Evolutionary conservation across 2,797 vertebrate species (phyloP).

Genomic region (Anguilla marmorata): DNA sequence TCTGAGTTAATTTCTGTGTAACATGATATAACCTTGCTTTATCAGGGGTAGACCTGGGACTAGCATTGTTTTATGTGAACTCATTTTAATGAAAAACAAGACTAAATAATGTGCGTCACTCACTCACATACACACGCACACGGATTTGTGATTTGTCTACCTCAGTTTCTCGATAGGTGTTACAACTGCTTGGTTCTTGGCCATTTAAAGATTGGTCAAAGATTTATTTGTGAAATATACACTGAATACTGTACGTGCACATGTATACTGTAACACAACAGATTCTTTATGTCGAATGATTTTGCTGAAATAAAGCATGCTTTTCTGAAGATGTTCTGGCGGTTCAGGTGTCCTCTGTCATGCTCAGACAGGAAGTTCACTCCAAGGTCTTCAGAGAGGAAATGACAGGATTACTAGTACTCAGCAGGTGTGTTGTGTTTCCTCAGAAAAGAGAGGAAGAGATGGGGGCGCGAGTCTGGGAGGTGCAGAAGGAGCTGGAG

Average conservation of each 20-base stretch:
- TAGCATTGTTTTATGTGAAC: no score
- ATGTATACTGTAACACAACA: not conserved
- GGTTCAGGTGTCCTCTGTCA: not conserved
- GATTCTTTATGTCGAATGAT: not conserved
- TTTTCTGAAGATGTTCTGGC: not conserved
- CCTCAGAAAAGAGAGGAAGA: slow-evolving; percentile 90
- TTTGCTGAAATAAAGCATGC: not conserved
- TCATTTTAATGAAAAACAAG: no score
- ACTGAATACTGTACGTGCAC: not conserved
- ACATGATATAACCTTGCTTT: no score
- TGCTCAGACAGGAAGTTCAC: not conserved
- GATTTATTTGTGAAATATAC: not conserved
- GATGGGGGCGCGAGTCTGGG: slow-evolving; percentile 88
- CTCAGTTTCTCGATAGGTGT: not conserved
- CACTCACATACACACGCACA: no score
- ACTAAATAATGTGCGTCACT: no score
- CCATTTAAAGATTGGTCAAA: not conserved
- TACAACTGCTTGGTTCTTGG: not conserved
- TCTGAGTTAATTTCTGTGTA: no score
- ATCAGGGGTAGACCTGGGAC: no score
- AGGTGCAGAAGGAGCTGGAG: slow-evolving; percentile 85
- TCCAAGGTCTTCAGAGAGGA: not conserved
- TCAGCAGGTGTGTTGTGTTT: slow-evolving; percentile 22
- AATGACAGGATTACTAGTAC: not conserved
- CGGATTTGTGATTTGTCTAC: no score